Evolutionary conservation across 2,113 vertebrate genomes (phyloP).

Genomic region (Nibea coibor): DNA sequence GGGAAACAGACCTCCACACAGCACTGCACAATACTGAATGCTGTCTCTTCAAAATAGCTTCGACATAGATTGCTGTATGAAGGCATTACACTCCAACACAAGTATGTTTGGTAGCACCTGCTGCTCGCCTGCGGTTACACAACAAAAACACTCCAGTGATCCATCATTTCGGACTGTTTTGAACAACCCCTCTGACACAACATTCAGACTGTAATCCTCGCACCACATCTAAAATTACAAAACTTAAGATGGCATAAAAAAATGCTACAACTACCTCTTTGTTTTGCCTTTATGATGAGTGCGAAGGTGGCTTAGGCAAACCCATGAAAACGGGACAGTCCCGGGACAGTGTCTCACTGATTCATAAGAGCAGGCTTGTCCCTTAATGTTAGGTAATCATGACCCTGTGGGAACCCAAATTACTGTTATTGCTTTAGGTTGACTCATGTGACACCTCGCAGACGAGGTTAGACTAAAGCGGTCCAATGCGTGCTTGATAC

Average conservation of each 20-base stretch:
- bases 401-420: conserved; percentile 38
- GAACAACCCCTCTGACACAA: too few relatives aligned
- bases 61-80: not conserved
- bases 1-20: conserved; percentile 20
- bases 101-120: not conserved
- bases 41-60: conserved; percentile 6
- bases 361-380: conserved; percentile 30
- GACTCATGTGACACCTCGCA: conserved; percentile 51
- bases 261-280: not conserved
- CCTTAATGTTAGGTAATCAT: conserved; percentile 47
- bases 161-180: not conserved
- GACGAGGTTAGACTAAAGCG: conserved; percentile 37
- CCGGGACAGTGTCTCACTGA: not conserved
- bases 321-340: not conserved
- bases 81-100: not conserved
- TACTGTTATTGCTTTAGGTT: conserved; percentile 53
- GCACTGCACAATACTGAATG: conserved; percentile 9
- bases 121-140: not conserved
- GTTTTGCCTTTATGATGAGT: not conserved
- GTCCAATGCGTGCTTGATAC: not conserved
- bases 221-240: not conserved
- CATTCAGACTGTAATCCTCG: not conserved
- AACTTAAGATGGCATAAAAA: not conserved
- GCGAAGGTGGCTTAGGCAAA: not conserved
- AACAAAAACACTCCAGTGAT: not conserved